These are phyloP conservation scores for Dendronephthya gigantea DNA, from an alignment of 64 coral and sea anemone genomes.

Conservation along the genomic window DNA sequence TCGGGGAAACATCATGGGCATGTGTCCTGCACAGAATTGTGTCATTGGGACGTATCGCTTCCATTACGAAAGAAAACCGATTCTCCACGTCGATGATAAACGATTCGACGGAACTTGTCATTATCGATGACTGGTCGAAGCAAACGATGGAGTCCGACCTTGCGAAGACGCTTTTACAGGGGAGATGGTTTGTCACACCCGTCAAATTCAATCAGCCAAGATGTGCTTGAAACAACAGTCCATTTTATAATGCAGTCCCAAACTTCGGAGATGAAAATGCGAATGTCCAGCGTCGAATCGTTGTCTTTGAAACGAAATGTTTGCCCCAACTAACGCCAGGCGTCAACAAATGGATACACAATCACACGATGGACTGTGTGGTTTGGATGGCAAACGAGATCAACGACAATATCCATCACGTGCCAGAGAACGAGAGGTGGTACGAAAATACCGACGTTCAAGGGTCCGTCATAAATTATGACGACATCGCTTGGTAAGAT, in stretches of 20 bases:
- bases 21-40: background rate
- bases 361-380: constrained; percentile 31
- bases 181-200: constrained; percentile 8
- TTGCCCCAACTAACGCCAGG: background rate
- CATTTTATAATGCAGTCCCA: constrained; percentile 24
- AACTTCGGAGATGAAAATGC: constrained; percentile 17
- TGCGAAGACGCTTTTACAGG: constrained; percentile 20
- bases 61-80: constrained; percentile 3
- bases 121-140: constrained; percentile 20
- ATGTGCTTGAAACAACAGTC: background rate
- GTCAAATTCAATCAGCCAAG: background rate
- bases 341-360: constrained; percentile 12
- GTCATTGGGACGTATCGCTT: background rate
- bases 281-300: background rate
- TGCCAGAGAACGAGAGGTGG: constrained; percentile 16
- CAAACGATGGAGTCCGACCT: background rate
- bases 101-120: constrained; percentile 8
- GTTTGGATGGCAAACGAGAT: constrained; percentile 21
- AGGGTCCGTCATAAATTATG: too few species aligned
- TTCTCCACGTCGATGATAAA: constrained; percentile 24
- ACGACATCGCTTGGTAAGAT: too few species aligned
- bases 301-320: background rate
- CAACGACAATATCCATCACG: background rate
- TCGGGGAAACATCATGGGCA: constrained; percentile 28
- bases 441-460: background rate